A percentile compares a stretch with the other conserved stretches of the same genome.
phyloP scores from a whole-genome alignment of 2,113 vertebrate genomes.

The Campylorhamphus procurvoides region DNA sequence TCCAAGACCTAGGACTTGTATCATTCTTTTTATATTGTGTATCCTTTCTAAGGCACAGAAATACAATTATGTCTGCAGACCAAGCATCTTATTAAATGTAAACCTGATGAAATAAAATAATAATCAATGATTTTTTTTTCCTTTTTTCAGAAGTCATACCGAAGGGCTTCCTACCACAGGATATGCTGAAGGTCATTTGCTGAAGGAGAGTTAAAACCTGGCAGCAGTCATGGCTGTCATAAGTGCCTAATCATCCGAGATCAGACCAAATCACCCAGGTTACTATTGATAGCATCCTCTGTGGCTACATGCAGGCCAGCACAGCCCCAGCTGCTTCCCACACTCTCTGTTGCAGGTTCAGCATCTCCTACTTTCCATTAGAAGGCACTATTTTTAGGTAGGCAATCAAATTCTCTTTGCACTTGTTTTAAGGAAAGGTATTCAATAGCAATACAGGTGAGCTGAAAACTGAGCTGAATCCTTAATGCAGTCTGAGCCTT shows the following conservation, averaged over 20 bases:
- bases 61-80: not conserved
- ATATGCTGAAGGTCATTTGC: not conserved
- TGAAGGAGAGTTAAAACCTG: not conserved
- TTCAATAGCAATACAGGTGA: not conserved
- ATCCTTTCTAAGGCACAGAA: not conserved
- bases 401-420: constrained; percentile 16
- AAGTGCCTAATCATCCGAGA: not conserved
- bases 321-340: not conserved
- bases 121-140: not conserved
- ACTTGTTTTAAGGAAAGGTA: constrained; percentile 24
- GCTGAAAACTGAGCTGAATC: not conserved
- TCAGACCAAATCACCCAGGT: constrained; percentile 9
- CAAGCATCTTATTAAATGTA: not conserved
- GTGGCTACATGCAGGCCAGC: not conserved
- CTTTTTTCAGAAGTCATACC: not conserved
- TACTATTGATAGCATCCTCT: constrained; percentile 14
- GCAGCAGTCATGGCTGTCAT: not conserved
- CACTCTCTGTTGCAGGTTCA: not conserved
- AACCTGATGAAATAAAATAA: not conserved
- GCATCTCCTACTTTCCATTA: constrained; percentile 9
- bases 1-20: not conserved
- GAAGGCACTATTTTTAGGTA: constrained; percentile 36
- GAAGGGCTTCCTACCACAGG: not conserved
- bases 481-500: not conserved
- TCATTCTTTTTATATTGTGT: not conserved